Conservation (phyloP, 2,797 vertebrate genomes). For the Scomberomorus guttatus region DNA sequence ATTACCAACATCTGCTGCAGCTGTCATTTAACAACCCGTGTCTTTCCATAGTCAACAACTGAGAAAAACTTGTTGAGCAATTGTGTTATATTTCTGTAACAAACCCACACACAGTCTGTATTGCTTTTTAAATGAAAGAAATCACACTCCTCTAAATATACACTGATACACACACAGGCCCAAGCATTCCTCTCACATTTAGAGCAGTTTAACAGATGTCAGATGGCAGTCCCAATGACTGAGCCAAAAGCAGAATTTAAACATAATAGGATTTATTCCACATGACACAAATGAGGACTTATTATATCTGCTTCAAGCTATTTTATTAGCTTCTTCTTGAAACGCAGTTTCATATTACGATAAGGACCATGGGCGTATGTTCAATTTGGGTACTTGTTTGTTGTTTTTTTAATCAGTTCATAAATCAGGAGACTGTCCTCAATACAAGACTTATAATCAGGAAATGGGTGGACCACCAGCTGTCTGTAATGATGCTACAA, state of each 20-base stretch:
- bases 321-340: constrained; percentile 23
- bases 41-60: constrained; percentile 34
- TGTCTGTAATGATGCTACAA: background rate
- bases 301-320: constrained; percentile 4
- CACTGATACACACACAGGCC: background rate
- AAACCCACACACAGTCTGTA: background rate
- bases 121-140: constrained; percentile 9
- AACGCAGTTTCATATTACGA: background rate
- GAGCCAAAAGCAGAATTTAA: constrained; percentile 4
- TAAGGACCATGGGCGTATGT: background rate
- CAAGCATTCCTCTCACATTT: constrained; percentile 8
- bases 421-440: background rate
- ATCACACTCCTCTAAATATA: background rate
- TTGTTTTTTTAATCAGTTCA: background rate
- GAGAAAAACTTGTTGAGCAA: constrained; percentile 12
- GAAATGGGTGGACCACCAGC: background rate
- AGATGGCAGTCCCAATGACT: background rate
- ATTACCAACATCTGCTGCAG: constrained; percentile 56
- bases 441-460: background rate
- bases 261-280: background rate
- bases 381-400: background rate
- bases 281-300: constrained; percentile 24
- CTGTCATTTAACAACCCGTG: constrained; percentile 44
- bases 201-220: background rate
- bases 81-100: constrained; percentile 15